phyloP scores from a whole-genome alignment of 2,797 vertebrate species.

The Artibeus jamaicensis region DNA sequence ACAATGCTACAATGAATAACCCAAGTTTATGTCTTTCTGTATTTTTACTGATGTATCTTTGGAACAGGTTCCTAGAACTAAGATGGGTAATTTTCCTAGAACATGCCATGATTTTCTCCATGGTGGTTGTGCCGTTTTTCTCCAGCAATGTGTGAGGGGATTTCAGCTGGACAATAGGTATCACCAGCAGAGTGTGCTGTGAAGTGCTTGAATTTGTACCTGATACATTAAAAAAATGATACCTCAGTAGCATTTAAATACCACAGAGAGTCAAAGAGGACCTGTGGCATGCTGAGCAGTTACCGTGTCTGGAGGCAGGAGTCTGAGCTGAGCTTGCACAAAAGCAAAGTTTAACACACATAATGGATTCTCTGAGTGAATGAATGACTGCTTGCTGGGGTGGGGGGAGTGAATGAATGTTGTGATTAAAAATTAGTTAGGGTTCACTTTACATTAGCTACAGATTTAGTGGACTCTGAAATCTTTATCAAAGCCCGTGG shows the following conservation, averaged over 20 bases:
- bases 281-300: not conserved
- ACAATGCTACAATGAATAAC: fast-evolving
- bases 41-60: not conserved
- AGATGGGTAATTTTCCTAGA: fast-evolving
- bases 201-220: not conserved
- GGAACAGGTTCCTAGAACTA: not conserved
- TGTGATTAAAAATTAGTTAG: not conserved
- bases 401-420: not conserved
- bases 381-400: not conserved
- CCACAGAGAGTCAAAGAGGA: fast-evolving
- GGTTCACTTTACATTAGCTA: not conserved
- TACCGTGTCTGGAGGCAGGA: no score
- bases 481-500: not conserved
- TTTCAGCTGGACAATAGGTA: not conserved
- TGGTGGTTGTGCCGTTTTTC: fast-evolving
- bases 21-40: not conserved
- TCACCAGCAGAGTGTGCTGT: not conserved
- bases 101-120: fast-evolving
- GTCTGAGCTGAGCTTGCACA: not conserved
- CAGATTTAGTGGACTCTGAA: not conserved
- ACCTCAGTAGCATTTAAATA: not conserved
- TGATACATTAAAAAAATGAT: not conserved
- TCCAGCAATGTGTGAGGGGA: not conserved
- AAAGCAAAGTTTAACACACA: not conserved
- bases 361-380: not conserved